phyloP scores from a whole-genome alignment of 2,797 vertebrate species.

The Anguilla anguilla region DNA sequence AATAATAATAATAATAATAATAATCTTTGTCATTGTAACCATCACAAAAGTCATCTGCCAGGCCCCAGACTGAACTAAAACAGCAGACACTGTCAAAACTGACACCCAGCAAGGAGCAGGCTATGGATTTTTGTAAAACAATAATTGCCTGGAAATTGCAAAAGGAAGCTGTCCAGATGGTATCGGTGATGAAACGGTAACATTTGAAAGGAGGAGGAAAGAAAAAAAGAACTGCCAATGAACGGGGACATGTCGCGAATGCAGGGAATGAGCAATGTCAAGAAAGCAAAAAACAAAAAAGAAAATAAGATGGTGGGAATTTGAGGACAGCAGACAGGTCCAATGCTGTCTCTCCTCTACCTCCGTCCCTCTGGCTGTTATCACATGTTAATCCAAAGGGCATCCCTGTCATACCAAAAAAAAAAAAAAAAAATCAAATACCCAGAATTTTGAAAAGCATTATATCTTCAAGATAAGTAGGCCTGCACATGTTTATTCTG shows the following conservation, averaged over 20 bases:
- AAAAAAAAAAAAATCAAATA: not conserved
- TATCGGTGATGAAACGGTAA: constrained; percentile 3
- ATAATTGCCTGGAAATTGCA: constrained; percentile 10
- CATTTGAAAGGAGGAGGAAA: not conserved
- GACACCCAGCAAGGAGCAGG: not conserved
- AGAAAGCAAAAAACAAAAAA: not conserved
- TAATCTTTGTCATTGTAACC: not conserved
- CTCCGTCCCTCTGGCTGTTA: not conserved
- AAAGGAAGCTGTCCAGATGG: not conserved
- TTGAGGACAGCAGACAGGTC: not conserved
- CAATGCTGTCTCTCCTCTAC: not conserved
- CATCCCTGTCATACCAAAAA: not conserved
- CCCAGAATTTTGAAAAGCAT: not conserved
- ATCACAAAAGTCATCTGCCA: not conserved
- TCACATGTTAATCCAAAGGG: not conserved
- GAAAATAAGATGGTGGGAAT: not conserved
- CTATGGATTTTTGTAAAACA: constrained; percentile 6
- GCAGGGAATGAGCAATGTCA: not conserved
- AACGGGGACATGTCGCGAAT: not conserved
- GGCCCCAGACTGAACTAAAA: not conserved
- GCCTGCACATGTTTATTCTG: not conserved
- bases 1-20: not conserved
- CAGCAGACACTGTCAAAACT: not conserved
- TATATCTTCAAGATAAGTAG: not conserved
- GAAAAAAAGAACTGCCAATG: not conserved